Base-by-base conservation (phyloP, 2,113 vertebrate genomes). In the Mormoops blainvillei region DNA sequence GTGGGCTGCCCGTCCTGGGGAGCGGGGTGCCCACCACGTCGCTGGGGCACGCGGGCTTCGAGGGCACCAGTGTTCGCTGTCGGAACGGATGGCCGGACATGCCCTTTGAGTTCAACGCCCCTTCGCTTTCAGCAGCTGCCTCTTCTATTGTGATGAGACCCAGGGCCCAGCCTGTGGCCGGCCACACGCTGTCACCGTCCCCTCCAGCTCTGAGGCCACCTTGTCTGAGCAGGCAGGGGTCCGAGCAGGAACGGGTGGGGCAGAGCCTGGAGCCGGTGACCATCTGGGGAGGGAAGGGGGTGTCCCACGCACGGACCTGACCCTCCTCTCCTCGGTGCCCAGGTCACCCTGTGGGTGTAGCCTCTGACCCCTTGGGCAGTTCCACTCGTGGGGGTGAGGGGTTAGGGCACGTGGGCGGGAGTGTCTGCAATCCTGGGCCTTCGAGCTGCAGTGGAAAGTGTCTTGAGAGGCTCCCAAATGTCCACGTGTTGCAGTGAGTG, bases 41-140 rank as follows among this genome's bases (percentile, higher is more conserved):
- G 7, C 41, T 0, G 7, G 43, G 76, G 33, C 24, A 0, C 0
- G 0, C 8, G 0, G n/a, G 26, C 65, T 15, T 2, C 3, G 19
- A 1, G 43, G 6, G 20, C 15, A 9, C 1, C 28, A 4, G 50
- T 0, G 15, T 36, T 45, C 20, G 20, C 50, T 12, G 14, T 81
- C 63, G 6, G n/a, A 4, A n/a, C 50, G 41, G 56, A 85, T 10
- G 20, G 26, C 54, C 14, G 0, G 14, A 10, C 11, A 0, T 0
- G 1, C 50, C 48, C 12, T 26, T 52, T 19, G 71, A n/a, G 36
- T 10, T 50, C 22, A 63, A 48, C 0, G 41, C 28, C 71, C 24
- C 18, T 22, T 12, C 7, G 4, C 58, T 45, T 36, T 50, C 38
- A 70, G 54, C 38, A 43, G 2, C 18, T 7, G 28, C 36, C 13